Evolutionary conservation across 2,797 vertebrate species (phyloP), one percentile per base, ranked within the genome.

Genomic region (Hapalemur alaotrensis): DNA sequence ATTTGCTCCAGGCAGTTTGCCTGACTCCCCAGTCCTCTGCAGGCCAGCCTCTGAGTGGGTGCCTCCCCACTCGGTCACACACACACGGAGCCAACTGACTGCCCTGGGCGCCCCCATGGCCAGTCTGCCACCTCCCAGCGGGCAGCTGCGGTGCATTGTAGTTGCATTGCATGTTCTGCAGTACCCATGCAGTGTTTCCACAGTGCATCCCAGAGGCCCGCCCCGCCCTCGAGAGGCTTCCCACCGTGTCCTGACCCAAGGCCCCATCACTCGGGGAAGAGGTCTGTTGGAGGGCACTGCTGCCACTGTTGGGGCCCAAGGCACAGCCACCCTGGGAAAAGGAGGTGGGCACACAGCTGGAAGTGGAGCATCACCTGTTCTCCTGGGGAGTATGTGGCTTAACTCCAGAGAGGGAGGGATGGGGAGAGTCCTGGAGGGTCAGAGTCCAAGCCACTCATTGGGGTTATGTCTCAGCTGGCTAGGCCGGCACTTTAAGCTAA

Each of bases 131-230:
- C 48, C 76, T 70, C 65, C 91, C 95, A 98, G 99, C 98, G 98
- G 99, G 99, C 99, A 97, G 99, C 99, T 99, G 99, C 98, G 98
- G 99, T 99, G 99, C 99, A 99, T 99, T 99, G 99, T 99, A 99
- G 99, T 99, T 99, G 99, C 99, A 99, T 99, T 99, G 99, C 99
- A 99, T 99, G 99, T 99, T 99, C 98, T 98, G 98, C 98, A 97
- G 97, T 98, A 98, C 88, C 98, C 98, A 98, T 99, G 99, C 99
- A 99, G 99, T 99, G 99, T 99, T 99, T 98, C 99, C 99, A 99
- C 99, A 99, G 99, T 99, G 99, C 99, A 99, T 98, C 98, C 99
- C 99, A 99, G 99, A 99, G 99, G 99, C 99, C 98, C 97, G 98
- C 98, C 98, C 96, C 78, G 97, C 90, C 90, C 72, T 79, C 96